phyloP scores from a whole-genome alignment of 2,113 vertebrate genomes.

The Brachyhypopomus occidentalis region DNA sequence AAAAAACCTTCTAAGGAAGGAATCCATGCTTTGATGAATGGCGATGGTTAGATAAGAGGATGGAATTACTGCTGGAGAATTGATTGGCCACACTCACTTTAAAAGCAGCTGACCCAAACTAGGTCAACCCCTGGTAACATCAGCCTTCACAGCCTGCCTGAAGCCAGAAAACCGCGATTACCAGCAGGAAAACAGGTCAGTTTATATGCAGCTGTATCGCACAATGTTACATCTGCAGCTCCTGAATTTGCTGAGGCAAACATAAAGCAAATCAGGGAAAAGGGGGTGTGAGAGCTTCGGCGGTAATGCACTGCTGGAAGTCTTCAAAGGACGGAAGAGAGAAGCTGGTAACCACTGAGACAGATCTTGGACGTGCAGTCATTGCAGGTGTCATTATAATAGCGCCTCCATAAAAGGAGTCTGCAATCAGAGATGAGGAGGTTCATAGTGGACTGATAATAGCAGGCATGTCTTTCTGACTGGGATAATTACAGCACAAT shows the following conservation, averaged over 20 bases:
- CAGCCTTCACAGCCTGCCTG: conserved; percentile 7
- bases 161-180: conserved; percentile 10
- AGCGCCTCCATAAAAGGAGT: conserved; percentile 33
- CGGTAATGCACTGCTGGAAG: conserved; percentile 12
- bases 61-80: not conserved
- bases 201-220: conserved; percentile 28
- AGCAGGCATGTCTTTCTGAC: conserved; percentile 57
- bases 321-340: not conserved
- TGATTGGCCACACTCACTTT: conserved; percentile 24
- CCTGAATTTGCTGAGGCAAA: conserved; percentile 43
- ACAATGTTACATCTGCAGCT: conserved; percentile 20
- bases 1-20: not conserved
- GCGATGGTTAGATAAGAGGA: not conserved
- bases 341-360: not conserved
- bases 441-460: conserved; percentile 57
- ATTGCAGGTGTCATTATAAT: conserved; percentile 29
- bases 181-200: conserved; percentile 11
- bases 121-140: conserved; percentile 8
- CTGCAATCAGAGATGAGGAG: conserved; percentile 58
- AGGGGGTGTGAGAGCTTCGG: not conserved
- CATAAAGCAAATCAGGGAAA: conserved; percentile 20
- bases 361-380: conserved; percentile 23
- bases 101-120: conserved; percentile 20
- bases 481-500: conserved; percentile 65
- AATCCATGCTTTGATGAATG: not conserved